Percentiles rank a stretch among this genome's conserved stretches.
Conservation (phyloP, 2,888 invertebrate species). For the Luperina nickerlii region DNA sequence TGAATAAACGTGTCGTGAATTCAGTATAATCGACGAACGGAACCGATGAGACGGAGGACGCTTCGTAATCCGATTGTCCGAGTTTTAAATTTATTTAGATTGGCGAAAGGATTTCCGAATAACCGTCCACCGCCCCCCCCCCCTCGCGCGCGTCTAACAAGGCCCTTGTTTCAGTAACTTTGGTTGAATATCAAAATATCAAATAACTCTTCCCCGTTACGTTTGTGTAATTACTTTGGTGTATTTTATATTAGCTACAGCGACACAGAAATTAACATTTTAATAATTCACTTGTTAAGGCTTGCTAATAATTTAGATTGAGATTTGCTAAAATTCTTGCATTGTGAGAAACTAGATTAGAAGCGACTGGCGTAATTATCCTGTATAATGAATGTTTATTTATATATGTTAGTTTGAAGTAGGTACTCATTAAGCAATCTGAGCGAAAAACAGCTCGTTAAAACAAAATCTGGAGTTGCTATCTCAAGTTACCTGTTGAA, state of each 20-base stretch:
- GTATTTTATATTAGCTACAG: slow-evolving; percentile 61
- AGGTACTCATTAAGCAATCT: slow-evolving; percentile 37
- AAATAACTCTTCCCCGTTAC: slow-evolving; percentile 63
- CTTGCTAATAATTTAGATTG: slow-evolving; percentile 49
- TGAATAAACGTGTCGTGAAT: slow-evolving; percentile 84
- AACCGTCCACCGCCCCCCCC: slow-evolving; percentile 29
- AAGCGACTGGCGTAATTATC: slow-evolving; percentile 12
- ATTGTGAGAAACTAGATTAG: slow-evolving; percentile 47
- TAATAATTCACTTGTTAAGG: slow-evolving; percentile 63
- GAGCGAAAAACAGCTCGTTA: slow-evolving; percentile 18
- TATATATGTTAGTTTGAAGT: slow-evolving; percentile 25
- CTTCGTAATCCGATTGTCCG: slow-evolving; percentile 70
- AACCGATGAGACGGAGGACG: slow-evolving; percentile 71
- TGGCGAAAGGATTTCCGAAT: slow-evolving; percentile 71
- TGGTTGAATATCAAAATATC: slow-evolving; percentile 71
- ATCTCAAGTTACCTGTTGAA: slow-evolving; percentile 36
- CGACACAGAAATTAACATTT: slow-evolving; percentile 66
- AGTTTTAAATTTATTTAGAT: slow-evolving; percentile 79
- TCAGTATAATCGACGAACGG: slow-evolving; percentile 76
- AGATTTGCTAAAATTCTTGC: slow-evolving; percentile 34
- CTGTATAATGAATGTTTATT: slow-evolving; percentile 39
- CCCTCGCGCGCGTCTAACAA: slow-evolving; percentile 65
- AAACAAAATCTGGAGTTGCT: slow-evolving; percentile 36
- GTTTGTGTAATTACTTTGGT: slow-evolving; percentile 63
- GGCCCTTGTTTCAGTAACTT: slow-evolving; percentile 71